phyloP scores from a whole-genome alignment of 2,797 vertebrate genomes.

The Hoplostethus mediterraneus region DNA sequence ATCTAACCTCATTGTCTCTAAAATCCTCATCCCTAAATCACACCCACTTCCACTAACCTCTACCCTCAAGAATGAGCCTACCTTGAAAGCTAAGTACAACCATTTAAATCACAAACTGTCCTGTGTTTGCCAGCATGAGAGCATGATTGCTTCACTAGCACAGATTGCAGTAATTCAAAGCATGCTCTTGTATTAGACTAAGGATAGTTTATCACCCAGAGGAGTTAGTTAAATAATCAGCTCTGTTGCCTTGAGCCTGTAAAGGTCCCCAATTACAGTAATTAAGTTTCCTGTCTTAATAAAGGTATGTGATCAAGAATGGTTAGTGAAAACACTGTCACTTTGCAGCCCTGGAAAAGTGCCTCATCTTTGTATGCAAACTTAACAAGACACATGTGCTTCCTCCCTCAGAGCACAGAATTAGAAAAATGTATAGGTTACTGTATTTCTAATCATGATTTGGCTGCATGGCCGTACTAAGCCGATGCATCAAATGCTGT shows the following conservation, averaged over 20 bases:
- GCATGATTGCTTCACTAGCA: neutral
- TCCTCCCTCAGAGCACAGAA: neutral
- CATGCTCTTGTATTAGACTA: slow-evolving; percentile 27
- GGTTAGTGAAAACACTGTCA: no score
- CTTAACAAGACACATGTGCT: neutral
- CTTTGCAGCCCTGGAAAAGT: neutral
- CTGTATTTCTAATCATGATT: neutral
- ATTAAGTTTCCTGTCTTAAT: no score
- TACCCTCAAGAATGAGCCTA: neutral
- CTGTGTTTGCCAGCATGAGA: slow-evolving; percentile 10
- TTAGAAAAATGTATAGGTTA: neutral
- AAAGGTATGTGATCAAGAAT: no score
- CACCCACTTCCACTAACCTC: neutral
- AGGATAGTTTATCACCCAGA: neutral
- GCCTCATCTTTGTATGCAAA: neutral
- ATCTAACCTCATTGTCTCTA: neutral
- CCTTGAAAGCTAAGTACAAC: neutral
- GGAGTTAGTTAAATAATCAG: slow-evolving; percentile 1
- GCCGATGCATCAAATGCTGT: neutral
- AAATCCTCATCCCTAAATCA: neutral
- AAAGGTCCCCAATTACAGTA: no score
- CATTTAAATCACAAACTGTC: slow-evolving; percentile 24
- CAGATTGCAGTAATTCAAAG: slow-evolving; percentile 23
- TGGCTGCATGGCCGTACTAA: neutral
- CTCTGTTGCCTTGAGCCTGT: neutral